phyloP scores from a whole-genome alignment of 2,888 invertebrate genomes.

The Melinopterus prodromus region DNA sequence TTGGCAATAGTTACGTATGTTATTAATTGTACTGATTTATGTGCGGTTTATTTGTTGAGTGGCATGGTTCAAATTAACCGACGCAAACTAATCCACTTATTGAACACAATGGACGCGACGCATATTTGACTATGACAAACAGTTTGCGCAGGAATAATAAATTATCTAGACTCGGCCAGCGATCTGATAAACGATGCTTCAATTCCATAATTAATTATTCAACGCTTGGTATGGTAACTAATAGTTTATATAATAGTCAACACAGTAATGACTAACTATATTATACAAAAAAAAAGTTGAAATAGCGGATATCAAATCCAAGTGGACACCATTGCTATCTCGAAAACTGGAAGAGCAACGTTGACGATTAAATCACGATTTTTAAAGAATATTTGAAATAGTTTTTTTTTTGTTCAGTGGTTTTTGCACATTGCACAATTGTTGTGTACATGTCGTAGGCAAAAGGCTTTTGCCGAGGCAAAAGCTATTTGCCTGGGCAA shows the following conservation, averaged over 20 bases:
- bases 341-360: too few species aligned
- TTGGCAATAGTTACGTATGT: background rate
- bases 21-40: background rate
- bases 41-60: background rate
- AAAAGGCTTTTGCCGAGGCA: too few species aligned
- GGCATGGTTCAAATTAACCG: background rate
- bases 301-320: background rate
- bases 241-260: background rate
- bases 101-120: background rate
- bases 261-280: background rate
- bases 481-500: too few species aligned
- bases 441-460: too few species aligned
- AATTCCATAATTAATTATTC: background rate
- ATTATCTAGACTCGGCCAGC: background rate
- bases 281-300: background rate
- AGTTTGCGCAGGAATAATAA: background rate
- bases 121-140: background rate
- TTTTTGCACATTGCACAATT: too few species aligned
- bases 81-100: background rate
- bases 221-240: background rate
- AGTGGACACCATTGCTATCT: too few species aligned
- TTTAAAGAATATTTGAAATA: too few species aligned
- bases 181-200: background rate
- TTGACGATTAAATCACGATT: too few species aligned
- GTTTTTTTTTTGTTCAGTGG: too few species aligned